Percentiles rank a stretch among this genome's conserved stretches.
Conservation (phyloP, 2,113 vertebrate species). For the Halcyon malimbica region DNA sequence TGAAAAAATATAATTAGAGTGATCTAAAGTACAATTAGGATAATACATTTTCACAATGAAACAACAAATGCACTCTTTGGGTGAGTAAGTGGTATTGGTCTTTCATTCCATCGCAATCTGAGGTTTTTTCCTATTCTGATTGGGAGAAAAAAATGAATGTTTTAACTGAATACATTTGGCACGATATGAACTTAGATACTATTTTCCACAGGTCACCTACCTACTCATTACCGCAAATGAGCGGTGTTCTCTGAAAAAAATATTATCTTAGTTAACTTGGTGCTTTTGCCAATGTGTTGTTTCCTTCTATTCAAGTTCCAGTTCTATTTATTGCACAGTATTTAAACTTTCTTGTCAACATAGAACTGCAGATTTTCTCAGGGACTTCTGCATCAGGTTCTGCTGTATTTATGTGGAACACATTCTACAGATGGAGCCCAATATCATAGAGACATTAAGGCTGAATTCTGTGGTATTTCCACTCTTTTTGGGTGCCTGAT, state of each 20-base stretch:
- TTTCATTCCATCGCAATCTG: background rate
- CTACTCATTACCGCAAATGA: background rate
- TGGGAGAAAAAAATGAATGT: background rate
- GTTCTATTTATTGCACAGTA: background rate
- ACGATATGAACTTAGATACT: background rate
- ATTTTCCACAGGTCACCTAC: background rate
- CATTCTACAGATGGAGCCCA: accelerated
- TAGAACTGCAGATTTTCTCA: background rate
- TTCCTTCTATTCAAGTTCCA: background rate
- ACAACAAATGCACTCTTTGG: background rate
- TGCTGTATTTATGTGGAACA: background rate
- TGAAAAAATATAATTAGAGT: background rate
- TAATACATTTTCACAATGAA: background rate
- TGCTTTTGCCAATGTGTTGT: background rate
- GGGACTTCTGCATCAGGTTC: background rate
- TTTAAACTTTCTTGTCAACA: background rate
- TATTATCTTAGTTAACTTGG: background rate
- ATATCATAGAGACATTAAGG: background rate
- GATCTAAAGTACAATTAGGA: background rate
- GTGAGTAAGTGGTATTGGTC: background rate
- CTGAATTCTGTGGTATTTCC: background rate
- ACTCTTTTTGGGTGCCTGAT: background rate
- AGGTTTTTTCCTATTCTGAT: background rate
- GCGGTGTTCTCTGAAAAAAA: background rate
- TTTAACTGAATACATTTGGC: background rate